Percentiles rank a stretch among this genome's conserved stretches.
Evolutionary conservation across 2,888 invertebrate genomes (phyloP).

Genomic region (Anoplius nigerrimus): DNA sequence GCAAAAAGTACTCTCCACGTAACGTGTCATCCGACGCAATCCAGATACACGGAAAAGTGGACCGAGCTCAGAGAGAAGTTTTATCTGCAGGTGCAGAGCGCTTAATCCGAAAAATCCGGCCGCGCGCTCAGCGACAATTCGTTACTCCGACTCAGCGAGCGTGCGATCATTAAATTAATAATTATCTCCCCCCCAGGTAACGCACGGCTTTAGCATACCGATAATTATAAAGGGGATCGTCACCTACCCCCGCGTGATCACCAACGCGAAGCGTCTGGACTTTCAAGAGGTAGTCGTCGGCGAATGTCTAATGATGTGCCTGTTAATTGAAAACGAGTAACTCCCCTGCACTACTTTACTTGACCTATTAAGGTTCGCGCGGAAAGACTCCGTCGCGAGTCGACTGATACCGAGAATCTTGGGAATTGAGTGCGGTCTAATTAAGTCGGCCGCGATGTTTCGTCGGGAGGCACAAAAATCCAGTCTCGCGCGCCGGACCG

Average conservation of each 20-base stretch:
- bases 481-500: too few species aligned
- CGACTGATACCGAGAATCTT: constrained; percentile 14
- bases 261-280: constrained; percentile 75
- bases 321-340: constrained; percentile 79
- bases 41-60: constrained; percentile 74
- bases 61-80: constrained; percentile 74
- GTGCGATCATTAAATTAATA: background rate
- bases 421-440: background rate
- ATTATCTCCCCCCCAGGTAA: constrained; percentile 67
- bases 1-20: constrained; percentile 77
- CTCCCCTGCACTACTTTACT: constrained; percentile 12
- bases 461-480: too few species aligned
- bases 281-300: constrained; percentile 80
- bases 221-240: constrained; percentile 78
- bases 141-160: background rate
- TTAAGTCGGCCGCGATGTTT: too few species aligned
- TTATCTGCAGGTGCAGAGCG: constrained; percentile 77
- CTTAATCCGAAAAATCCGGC: constrained; percentile 18
- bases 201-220: constrained; percentile 79
- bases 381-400: background rate
- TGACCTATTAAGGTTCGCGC: background rate
- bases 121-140: background rate
- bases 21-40: constrained; percentile 76
- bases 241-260: constrained; percentile 78
- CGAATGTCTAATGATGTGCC: constrained; percentile 77